Conservation (phyloP, 2,888 invertebrate species). For the Ormyrus rosae region DNA sequence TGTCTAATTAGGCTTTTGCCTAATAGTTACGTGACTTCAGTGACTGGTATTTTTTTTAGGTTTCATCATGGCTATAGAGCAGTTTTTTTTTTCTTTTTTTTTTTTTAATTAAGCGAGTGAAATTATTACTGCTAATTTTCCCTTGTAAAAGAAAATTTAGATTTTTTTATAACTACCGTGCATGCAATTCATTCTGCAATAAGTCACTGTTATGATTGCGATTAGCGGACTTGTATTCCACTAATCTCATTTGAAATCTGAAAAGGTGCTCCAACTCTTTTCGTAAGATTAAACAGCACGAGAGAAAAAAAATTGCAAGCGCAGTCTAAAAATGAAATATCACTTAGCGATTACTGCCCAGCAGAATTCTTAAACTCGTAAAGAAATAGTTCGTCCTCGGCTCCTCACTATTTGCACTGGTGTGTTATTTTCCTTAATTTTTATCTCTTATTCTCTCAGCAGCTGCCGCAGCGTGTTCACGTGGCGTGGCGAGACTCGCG, state of each 20-base stretch:
- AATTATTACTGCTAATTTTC: no score
- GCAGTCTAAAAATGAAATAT: neutral
- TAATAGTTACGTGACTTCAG: neutral
- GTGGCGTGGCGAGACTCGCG: neutral
- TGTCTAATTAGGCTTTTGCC: conserved; percentile 16
- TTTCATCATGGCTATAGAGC: neutral
- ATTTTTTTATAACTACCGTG: no score
- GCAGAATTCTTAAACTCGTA: conserved; percentile 2
- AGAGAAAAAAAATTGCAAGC: conserved; percentile 10
- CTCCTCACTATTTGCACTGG: neutral
- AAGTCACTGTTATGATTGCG: conserved; percentile 10
- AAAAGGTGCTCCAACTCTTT: conserved; percentile 17
- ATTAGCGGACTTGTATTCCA: neutral
- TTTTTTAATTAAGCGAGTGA: no score
- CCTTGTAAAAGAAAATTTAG: no score
- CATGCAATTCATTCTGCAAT: neutral
- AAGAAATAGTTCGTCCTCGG: conserved; percentile 12
- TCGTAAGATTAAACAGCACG: conserved; percentile 27
- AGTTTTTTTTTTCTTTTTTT: no score
- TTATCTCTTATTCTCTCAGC: neutral
- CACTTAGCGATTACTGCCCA: neutral
- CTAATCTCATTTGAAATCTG: conserved; percentile 15
- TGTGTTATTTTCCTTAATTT: neutral
- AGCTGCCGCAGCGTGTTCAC: neutral
- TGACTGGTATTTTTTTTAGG: neutral